These are phyloP conservation scores for Lucilia sericata DNA, from an alignment of 1,140 invertebrate genomes.

Conservation along the genomic window DNA sequence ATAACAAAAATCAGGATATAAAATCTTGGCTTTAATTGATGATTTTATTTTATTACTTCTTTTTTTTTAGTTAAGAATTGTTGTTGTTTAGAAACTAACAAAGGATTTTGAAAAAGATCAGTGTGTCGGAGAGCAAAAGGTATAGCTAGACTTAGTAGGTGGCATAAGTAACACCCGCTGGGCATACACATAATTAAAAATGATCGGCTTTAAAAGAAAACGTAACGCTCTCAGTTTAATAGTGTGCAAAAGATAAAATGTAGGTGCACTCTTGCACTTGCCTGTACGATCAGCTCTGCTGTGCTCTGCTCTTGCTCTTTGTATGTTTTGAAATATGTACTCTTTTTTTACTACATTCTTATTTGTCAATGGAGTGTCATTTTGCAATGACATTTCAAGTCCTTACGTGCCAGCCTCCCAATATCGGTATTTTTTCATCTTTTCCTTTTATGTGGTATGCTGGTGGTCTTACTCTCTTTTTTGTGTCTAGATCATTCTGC, in stretches of 20 bases:
- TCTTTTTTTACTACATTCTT: background rate
- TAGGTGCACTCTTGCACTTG: slow-evolving; percentile 15
- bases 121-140: too few species aligned
- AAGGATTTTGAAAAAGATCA: background rate
- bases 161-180: slow-evolving; percentile 66
- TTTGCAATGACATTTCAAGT: slow-evolving; percentile 29
- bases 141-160: slow-evolving; percentile 55
- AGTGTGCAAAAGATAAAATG: background rate
- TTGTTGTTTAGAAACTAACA: background rate
- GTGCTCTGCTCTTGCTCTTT: too few species aligned
- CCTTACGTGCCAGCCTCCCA: slow-evolving; percentile 15
- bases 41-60: slow-evolving; percentile 42
- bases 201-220: background rate
- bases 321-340: too few species aligned
- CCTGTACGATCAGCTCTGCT: background rate
- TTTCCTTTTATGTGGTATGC: slow-evolving; percentile 25
- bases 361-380: slow-evolving; percentile 41
- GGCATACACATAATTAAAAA: slow-evolving; percentile 65
- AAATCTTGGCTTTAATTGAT: slow-evolving; percentile 16
- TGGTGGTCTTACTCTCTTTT: background rate
- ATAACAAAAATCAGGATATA: background rate
- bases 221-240: background rate
- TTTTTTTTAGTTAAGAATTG: background rate
- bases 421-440: background rate
- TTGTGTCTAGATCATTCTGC: background rate